These are phyloP conservation scores for Blennius ocellaris DNA, from an alignment of 2,113 vertebrate species.

Conservation along the genomic window DNA sequence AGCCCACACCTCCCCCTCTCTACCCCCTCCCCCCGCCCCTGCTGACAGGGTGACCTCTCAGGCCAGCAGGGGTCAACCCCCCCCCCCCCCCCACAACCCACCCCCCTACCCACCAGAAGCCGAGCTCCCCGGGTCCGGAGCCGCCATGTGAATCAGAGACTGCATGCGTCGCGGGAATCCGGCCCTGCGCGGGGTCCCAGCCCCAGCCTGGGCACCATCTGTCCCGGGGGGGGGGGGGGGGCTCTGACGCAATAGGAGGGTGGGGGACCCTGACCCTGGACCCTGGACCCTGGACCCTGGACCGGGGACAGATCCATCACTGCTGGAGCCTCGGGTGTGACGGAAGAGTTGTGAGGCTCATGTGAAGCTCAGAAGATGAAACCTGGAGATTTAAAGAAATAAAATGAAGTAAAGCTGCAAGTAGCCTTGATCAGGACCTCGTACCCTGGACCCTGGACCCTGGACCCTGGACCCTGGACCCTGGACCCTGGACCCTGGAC, in stretches of 20 bases:
- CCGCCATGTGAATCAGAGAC: slow-evolving; percentile 79
- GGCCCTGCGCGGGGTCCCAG: slow-evolving; percentile 73
- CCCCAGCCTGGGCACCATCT: slow-evolving; percentile 79
- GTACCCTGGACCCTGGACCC: no score
- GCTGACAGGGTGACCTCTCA: slow-evolving; percentile 65
- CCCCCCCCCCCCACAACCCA: slow-evolving; percentile 63
- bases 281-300: slow-evolving; percentile 27
- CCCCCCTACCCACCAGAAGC: slow-evolving; percentile 53
- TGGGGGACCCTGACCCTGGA: background rate
- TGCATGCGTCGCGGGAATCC: slow-evolving; percentile 77
- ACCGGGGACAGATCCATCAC: slow-evolving; percentile 71
- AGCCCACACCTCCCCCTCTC: slow-evolving; percentile 41
- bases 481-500: no score
- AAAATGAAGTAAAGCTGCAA: no score
- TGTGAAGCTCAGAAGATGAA: no score
- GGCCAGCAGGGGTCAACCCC: slow-evolving; percentile 77
- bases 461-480: no score
- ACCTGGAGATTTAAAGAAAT: no score
- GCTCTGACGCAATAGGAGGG: slow-evolving; percentile 72
- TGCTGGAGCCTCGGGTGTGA: slow-evolving; percentile 22
- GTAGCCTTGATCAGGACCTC: no score
- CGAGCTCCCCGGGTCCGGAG: slow-evolving; percentile 60
- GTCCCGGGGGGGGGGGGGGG: no score
- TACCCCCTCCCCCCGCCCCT: background rate
- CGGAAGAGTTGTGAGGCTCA: background rate